Evolutionary conservation across 37 sponge, comb jelly and placozoan genomes (phyloP).

Genomic region (Amphimedon queenslandica): DNA sequence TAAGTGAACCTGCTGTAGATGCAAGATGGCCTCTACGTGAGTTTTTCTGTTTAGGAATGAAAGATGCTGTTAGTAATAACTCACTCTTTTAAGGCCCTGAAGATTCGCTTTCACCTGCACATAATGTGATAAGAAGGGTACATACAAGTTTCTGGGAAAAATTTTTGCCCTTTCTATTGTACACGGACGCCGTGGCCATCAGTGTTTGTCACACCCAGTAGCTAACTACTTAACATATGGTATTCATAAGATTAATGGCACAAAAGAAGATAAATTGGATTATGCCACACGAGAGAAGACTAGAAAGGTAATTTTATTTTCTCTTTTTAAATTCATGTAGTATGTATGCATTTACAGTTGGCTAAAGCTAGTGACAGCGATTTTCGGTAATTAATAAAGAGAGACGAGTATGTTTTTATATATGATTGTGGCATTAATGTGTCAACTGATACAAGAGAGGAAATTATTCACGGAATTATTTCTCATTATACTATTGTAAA

Average conservation of each 20-base stretch:
- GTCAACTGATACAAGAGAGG: background rate
- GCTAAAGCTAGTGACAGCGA: background rate
- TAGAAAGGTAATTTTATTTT: constrained; percentile 9
- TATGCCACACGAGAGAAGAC: background rate
- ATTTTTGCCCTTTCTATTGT: constrained; percentile 16
- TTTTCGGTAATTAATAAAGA: background rate
- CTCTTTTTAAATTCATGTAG: background rate
- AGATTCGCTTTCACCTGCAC: background rate
- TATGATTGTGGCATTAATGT: constrained; percentile 9
- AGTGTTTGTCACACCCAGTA: constrained; percentile 23
- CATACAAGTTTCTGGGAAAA: constrained; percentile 12
- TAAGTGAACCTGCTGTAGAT: constrained; percentile 27
- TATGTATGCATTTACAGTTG: constrained; percentile 4
- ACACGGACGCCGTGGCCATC: constrained; percentile 27
- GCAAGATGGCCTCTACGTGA: constrained; percentile 15
- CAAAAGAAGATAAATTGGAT: constrained; percentile 15
- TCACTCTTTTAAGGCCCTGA: constrained; percentile 1
- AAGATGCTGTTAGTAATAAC: background rate
- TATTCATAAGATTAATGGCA: background rate
- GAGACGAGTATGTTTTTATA: constrained; percentile 5
- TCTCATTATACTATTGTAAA: background rate
- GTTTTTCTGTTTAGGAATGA: constrained; percentile 4
- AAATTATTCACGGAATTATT: background rate
- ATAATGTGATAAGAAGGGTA: background rate
- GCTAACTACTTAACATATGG: constrained; percentile 17